These are phyloP conservation scores for Pseudoatta argentina DNA, from an alignment of 1,140 invertebrate species.

Conservation along the genomic window DNA sequence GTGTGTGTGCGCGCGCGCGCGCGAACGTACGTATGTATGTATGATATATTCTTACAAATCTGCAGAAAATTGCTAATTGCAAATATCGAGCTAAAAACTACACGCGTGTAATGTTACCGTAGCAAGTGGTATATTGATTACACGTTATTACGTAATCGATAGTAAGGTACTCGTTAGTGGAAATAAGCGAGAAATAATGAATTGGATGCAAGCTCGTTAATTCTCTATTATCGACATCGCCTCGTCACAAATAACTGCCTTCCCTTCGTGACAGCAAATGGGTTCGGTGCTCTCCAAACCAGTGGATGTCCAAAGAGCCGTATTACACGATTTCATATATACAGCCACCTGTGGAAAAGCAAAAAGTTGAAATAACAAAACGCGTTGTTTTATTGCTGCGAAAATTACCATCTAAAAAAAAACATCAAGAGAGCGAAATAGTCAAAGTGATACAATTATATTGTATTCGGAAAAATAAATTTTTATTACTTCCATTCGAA, in stretches of 20 bases:
- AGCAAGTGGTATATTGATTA: constrained; percentile 9
- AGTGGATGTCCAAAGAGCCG: constrained; percentile 66
- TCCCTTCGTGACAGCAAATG: constrained; percentile 75
- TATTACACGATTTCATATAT: constrained; percentile 67
- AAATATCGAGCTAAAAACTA: constrained; percentile 3
- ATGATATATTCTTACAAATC: neutral
- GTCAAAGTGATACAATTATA: neutral
- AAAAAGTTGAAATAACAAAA: constrained; percentile 30
- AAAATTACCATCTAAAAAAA: constrained; percentile 35
- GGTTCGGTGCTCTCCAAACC: constrained; percentile 66
- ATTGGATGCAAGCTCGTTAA: constrained; percentile 27
- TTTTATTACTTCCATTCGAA: neutral
- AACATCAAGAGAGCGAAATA: neutral
- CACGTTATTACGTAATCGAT: constrained; percentile 18
- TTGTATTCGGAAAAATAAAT: constrained; percentile 12
- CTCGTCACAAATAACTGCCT: constrained; percentile 46
- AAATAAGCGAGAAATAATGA: constrained; percentile 20
- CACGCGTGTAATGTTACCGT: neutral
- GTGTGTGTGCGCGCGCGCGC: too few species aligned
- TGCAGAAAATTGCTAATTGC: neutral
- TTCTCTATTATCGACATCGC: constrained; percentile 41
- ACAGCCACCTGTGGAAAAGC: constrained; percentile 65
- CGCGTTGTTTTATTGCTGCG: neutral
- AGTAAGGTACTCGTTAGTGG: neutral
- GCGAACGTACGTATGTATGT: too few species aligned